phyloP scores from a whole-genome alignment of 2,888 invertebrate species.

The Tetragonula carbonaria region DNA sequence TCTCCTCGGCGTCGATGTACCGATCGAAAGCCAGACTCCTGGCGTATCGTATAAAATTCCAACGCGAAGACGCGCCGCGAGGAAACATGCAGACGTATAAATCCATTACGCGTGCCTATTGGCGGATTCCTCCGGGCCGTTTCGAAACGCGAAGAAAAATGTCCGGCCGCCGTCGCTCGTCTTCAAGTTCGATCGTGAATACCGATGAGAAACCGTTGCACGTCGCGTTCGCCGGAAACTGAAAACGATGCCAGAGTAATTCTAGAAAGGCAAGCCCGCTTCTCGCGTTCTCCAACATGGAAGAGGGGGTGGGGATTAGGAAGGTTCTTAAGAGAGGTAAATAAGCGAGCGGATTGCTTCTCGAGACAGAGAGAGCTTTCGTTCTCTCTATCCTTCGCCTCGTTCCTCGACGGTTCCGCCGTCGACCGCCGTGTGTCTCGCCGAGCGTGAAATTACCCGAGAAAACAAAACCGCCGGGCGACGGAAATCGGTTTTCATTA shows the following conservation, averaged over 20 bases:
- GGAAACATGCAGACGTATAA: slow-evolving; percentile 27
- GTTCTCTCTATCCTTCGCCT: not conserved
- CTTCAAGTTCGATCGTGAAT: not conserved
- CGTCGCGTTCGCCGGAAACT: not conserved
- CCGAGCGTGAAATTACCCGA: slow-evolving; percentile 15
- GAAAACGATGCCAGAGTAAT: slow-evolving; percentile 1
- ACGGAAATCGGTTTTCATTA: slow-evolving; percentile 51
- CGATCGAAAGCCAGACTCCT: not conserved
- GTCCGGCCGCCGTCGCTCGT: not conserved
- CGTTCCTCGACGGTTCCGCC: not conserved
- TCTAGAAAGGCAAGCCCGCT: not conserved
- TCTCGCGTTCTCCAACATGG: not conserved
- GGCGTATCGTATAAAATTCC: slow-evolving; percentile 12
- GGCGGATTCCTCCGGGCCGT: slow-evolving; percentile 27
- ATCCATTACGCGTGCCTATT: slow-evolving; percentile 30
- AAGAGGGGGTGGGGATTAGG: too few relatives aligned
- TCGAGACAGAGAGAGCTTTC: not conserved
- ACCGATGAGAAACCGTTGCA: slow-evolving; percentile 1
- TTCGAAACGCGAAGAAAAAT: slow-evolving; percentile 8
- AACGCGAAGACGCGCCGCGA: not conserved
- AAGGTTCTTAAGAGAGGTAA: slow-evolving; percentile 3
- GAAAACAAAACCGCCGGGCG: slow-evolving; percentile 20
- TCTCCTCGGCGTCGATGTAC: not conserved
- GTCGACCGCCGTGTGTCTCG: too few relatives aligned
- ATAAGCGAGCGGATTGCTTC: slow-evolving; percentile 2